A percentile compares a stretch with the other conserved stretches of the same genome.
Evolutionary conservation across 1,140 invertebrate species (phyloP).

Genomic region (Steinernema khuongi): DNA sequence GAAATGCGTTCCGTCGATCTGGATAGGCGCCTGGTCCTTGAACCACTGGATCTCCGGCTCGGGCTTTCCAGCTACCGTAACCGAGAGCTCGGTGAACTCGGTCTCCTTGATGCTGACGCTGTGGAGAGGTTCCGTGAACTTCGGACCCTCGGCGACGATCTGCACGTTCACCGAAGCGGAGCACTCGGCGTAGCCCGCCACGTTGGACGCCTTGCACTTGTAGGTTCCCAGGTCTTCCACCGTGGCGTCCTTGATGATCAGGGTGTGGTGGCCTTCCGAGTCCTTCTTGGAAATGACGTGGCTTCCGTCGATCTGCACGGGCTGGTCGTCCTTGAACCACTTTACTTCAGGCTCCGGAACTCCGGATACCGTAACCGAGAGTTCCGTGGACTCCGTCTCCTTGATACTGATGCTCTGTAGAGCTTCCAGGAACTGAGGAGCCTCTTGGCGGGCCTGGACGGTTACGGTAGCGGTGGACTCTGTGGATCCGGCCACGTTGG

Average conservation of each 20-base stretch:
- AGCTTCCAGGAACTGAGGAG: slow-evolving; percentile 54
- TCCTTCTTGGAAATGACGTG: slow-evolving; percentile 66
- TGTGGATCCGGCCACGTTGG: slow-evolving; percentile 27
- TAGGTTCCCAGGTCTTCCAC: slow-evolving; percentile 42
- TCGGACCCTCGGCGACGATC: slow-evolving; percentile 33
- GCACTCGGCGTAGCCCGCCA: slow-evolving; percentile 36
- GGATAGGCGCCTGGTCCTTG: slow-evolving; percentile 74
- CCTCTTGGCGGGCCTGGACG: slow-evolving; percentile 67
- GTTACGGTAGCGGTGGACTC: slow-evolving; percentile 22
- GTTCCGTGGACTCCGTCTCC: slow-evolving; percentile 38
- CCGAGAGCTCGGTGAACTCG: slow-evolving; percentile 30
- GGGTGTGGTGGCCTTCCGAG: slow-evolving; percentile 52
- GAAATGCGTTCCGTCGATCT: slow-evolving; percentile 63
- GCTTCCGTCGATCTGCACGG: slow-evolving; percentile 35
- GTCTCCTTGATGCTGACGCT: slow-evolving; percentile 39
- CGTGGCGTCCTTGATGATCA: slow-evolving; percentile 60
- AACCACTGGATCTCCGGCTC: slow-evolving; percentile 75
- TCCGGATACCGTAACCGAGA: slow-evolving; percentile 51
- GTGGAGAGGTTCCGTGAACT: slow-evolving; percentile 55
- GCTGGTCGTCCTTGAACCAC: slow-evolving; percentile 59
- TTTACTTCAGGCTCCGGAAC: slow-evolving; percentile 55
- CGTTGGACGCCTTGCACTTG: slow-evolving; percentile 45
- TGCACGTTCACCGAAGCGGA: slow-evolving; percentile 40
- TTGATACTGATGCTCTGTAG: slow-evolving; percentile 53
- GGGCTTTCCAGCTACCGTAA: slow-evolving; percentile 68